Evolutionary conservation across 2,113 vertebrate genomes (phyloP), one percentile per base, ranked within the genome.

Genomic region (Micromys minutus): DNA sequence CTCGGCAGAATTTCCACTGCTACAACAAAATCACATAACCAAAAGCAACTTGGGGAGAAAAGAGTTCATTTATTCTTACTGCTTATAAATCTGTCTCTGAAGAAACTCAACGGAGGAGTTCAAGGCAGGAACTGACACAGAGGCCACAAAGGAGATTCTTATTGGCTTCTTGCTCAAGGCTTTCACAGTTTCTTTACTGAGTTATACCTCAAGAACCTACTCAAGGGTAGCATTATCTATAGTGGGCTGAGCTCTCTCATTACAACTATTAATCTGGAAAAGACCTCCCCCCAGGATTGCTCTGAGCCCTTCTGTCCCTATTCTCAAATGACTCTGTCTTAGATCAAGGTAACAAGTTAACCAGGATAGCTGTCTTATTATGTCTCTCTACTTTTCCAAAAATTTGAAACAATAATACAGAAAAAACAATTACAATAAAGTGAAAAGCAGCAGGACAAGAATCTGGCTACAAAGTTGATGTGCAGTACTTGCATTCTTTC

Each of bases 401-500:
- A 26, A 63, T 91, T 79, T 93, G 19, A 77, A 36, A 26, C 29
- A 95, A 65, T 65, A 84, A 93, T 39, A 63, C 22, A 88, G 84
- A 95, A 80, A n/a, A 89, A 87, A 0, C 57, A 83, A 24, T 8
- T 52, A 34, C 3, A 89, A 42, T 87, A 75, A 87, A 93, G 36
- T 47, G 67, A 92, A 63, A 71, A 65, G 83, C 76, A 87, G 69
- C 52, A 36, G 57, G 39, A 50, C 39, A 91, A 59, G 19, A 87
- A 79, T 61, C 19, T 84, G 8, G 11, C 11, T 92, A 36, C 19
- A 47, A 29, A 34, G 5, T 72, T 86, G 74, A 57, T 39, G 77
- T 21, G 75, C 36, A 71, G 5, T 79, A 86, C 91, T 92, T 80
- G 67, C 34, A 69, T 93, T 65, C 11, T 96, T 96, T 87, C 8